Evolutionary conservation across 2,797 vertebrate species (phyloP), one percentile per base, ranked within the genome.

Genomic region (Pempheris klunzingeri): DNA sequence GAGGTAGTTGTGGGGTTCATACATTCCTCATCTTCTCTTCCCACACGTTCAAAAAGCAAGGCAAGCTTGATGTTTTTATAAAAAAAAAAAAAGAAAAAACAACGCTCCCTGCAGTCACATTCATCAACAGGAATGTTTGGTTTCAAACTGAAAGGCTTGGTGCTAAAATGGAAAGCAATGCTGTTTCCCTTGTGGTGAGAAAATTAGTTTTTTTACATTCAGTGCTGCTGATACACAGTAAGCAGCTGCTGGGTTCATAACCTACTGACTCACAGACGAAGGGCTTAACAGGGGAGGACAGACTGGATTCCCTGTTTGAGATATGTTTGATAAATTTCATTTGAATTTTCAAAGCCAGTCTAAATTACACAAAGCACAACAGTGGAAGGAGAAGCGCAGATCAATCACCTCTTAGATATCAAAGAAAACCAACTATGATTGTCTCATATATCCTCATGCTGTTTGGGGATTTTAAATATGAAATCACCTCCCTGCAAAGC

Each of bases 11-110:
- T 60, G 57, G 66, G 78, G 47, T 74, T 90, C 54, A 72, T 67
- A 68, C 71, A 87, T 90, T 88, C 81, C 78, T 81, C 65, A 82
- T 81, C 65, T 61, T 79, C 52, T 65, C 80, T 82, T 86, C 78
- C 78, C 79, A 87, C 80, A 85, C 74, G 61, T 58, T 79, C 63
- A 77, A n/a, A 83, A 86, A 77, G 39, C 80, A 77, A 5, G 26
- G 71, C 26, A 2, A 69, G 61, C 66, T 80, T 71, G 15, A 77
- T 83, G 76, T 59, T 67, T 24, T 38, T 49, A 9, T n/a, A 49
- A 52, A 18, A 30, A 70, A 18, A 36, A 22, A 38, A 55, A 24
- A 28, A 58, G 59, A 71, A 50, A 43, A 6, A 28, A 50, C 57
- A 30, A 47, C 28, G 49, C 59, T 62, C 84, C 69, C 62, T 71